Percentiles rank a stretch among this genome's conserved stretches.
Evolutionary conservation across 1,140 invertebrate species (phyloP).

Genomic region (Drosophila pachea): DNA sequence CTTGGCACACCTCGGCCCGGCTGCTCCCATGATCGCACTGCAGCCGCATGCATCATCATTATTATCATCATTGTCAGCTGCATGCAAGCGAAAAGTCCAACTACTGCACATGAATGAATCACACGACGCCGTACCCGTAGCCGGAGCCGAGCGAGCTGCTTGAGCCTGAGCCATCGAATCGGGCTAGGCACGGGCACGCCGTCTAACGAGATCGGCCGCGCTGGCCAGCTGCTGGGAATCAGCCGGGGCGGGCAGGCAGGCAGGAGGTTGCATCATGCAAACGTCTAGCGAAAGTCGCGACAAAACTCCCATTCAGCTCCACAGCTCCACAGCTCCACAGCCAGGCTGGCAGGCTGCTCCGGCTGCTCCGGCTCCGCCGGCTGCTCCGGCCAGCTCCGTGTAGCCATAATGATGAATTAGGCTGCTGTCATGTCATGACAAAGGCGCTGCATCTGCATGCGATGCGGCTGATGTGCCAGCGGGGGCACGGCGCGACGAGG

Average conservation of each 20-base stretch:
- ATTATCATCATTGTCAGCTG: slow-evolving; percentile 61
- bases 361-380: too few relatives aligned
- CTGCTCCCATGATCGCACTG: slow-evolving; percentile 24
- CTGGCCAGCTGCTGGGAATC: not conserved
- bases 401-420: slow-evolving; percentile 78
- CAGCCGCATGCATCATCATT: slow-evolving; percentile 63
- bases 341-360: not conserved
- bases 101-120: slow-evolving; percentile 75
- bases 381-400: slow-evolving; percentile 29
- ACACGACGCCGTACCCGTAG: slow-evolving; percentile 28
- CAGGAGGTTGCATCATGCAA: slow-evolving; percentile 46
- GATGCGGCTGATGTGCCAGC: slow-evolving; percentile 24
- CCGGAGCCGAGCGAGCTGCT: too few relatives aligned
- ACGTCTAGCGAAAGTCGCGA: slow-evolving; percentile 75
- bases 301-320: slow-evolving; percentile 69
- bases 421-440: slow-evolving; percentile 78
- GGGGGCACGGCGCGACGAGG: not conserved
- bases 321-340: not conserved
- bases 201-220: slow-evolving; percentile 47
- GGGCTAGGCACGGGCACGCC: slow-evolving; percentile 35
- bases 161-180: slow-evolving; percentile 17
- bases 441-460: slow-evolving; percentile 71
- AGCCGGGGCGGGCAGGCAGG: not conserved
- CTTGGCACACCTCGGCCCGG: too few relatives aligned
- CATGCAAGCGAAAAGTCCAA: slow-evolving; percentile 68